Base-by-base conservation (phyloP, 1,140 invertebrate genomes). In the Cecropterus lyciades region DNA sequence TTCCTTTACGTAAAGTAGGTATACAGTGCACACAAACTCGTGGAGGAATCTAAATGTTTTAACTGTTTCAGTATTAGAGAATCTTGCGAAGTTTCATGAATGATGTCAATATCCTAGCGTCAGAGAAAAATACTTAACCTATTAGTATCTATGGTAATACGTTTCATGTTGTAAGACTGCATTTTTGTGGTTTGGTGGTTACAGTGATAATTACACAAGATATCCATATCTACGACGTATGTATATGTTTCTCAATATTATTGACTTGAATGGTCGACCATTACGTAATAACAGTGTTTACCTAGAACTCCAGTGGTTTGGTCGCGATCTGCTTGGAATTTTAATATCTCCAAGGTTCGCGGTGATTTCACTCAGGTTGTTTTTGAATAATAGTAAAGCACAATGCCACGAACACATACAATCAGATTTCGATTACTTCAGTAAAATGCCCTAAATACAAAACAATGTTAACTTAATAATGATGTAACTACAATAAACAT, bases 261-360 rank as follows among this genome's bases (percentile, higher is more conserved):
- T 60, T 30, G 14, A 60, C 11, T 46, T 37, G 27, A 11, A 53
- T 30, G 27, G 33, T 42, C 16, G 27, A 49, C 57, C 27, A 60
- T 60, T 48, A 60, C 57, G 30, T 33, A 48, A 60, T 60, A 37
- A 20, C 43, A 60, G 45, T 60, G 30, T 60, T 48, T 60, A 60
- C 33, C 14, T 60, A 20, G 14, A 37, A 37, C 37, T 56, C 51
- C 51, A 40, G 16, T 20, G 37, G 33, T 42, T 40, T 13, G 15
- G 52, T 20, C 52, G 52, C 33, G 16, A 56, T 70, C 69, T 74
- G 67, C 65, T 80, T 79, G 78, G 81, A 87, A 85, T 85, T 79
- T 77, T 77, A 82, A 84, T 77, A 74, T 67, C 71, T 75, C 37
- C 65, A 68, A 73, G 66, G 72, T 65, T 69, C 27, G 67, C 46